phyloP scores from a whole-genome alignment of 2,888 invertebrate genomes.

The Leptopilina drosophilae region DNA sequence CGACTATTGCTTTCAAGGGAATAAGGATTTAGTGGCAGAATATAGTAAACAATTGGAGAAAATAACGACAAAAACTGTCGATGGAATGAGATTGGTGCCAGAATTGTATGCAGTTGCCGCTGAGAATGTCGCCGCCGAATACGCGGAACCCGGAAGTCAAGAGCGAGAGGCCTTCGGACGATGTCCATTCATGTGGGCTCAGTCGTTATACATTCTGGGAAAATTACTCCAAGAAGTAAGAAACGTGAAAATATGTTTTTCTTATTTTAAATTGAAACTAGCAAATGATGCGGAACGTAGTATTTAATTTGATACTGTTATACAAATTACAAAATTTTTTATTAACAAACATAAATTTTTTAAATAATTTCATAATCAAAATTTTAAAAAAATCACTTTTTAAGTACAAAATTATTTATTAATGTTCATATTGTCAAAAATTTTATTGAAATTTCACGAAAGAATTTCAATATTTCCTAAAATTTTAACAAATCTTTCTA shows the following conservation, averaged over 20 bases:
- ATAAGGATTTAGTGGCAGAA: constrained; percentile 84
- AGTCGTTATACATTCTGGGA: constrained; percentile 96
- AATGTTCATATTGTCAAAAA: too few relatives aligned
- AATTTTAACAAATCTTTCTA: too few relatives aligned
- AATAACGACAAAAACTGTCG: constrained; percentile 90
- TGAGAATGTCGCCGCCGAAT: constrained; percentile 91
- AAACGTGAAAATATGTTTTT: constrained; percentile 22
- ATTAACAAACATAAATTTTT: too few relatives aligned
- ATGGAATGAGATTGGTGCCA: constrained; percentile 93
- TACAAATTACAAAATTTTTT: too few relatives aligned
- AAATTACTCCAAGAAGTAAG: constrained; percentile 93
- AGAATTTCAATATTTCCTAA: too few relatives aligned
- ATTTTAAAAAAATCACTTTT: too few relatives aligned
- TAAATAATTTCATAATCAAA: too few relatives aligned
- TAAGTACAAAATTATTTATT: too few relatives aligned
- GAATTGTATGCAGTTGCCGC: constrained; percentile 94
- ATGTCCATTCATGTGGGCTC: constrained; percentile 98
- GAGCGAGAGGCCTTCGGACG: constrained; percentile 90
- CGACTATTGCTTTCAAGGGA: constrained; percentile 94
- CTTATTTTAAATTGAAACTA: background rate
- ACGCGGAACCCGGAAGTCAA: constrained; percentile 93
- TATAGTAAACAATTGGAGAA: constrained; percentile 87
- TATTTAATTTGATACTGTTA: too few relatives aligned
- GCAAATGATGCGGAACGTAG: too few relatives aligned
- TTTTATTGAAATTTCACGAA: too few relatives aligned